phyloP scores from a whole-genome alignment of 2,113 vertebrate species.

The Neolamprologus sp. region DNA sequence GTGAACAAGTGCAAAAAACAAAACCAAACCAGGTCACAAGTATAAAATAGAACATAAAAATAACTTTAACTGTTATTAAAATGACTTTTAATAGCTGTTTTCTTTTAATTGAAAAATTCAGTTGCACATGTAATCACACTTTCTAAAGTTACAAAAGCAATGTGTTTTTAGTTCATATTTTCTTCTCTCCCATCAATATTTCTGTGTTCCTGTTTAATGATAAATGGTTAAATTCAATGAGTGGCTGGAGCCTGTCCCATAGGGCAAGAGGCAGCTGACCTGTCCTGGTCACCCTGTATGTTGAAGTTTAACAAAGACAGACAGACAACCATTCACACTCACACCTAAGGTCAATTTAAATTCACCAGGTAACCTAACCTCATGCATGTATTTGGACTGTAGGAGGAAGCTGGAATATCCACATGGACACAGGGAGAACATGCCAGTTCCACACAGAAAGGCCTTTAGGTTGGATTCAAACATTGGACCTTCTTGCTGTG shows the following conservation, averaged over 20 bases:
- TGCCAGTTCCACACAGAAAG: neutral
- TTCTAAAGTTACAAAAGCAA: neutral
- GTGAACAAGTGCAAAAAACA: neutral
- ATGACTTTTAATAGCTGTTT: neutral
- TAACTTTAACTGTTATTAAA: neutral
- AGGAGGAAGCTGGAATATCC: neutral
- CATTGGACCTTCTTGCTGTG: neutral
- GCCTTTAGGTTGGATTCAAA: neutral
- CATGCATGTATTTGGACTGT: neutral
- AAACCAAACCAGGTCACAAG: neutral
- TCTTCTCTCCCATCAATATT: neutral
- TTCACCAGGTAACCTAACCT: neutral
- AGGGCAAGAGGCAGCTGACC: neutral
- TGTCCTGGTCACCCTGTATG: neutral
- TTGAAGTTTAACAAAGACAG: neutral
- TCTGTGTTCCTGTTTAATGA: neutral
- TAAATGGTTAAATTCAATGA: neutral
- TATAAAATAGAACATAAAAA: neutral
- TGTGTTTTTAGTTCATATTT: neutral
- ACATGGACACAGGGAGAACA: neutral
- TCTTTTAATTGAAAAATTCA: neutral
- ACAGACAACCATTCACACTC: neutral
- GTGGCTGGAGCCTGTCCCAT: neutral
- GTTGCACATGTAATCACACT: neutral
- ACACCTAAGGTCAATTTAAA: neutral